Conservation (phyloP, 2,888 invertebrate species). For the Elysia crispata region DNA sequence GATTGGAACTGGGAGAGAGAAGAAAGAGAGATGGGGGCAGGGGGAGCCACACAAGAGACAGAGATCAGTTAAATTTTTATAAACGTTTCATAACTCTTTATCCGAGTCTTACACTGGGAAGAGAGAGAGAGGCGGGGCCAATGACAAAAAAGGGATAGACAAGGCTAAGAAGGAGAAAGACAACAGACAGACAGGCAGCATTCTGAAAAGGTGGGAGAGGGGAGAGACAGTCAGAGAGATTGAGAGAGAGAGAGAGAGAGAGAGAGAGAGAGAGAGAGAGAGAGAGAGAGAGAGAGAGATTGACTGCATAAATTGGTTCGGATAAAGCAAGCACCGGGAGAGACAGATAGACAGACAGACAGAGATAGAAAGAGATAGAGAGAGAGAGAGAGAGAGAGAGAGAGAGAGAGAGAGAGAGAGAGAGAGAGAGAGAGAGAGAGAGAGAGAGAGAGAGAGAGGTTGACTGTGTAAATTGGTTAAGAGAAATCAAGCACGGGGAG, state of each 20-base stretch:
- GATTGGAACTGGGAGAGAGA: too few relatives aligned
- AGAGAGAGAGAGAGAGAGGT: background rate
- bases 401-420: constrained; percentile 26
- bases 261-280: constrained; percentile 31
- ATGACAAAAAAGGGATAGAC: background rate
- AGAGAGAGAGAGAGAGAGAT: background rate
- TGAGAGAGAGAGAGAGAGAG: constrained; percentile 30
- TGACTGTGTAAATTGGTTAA: background rate
- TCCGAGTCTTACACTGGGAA: background rate
- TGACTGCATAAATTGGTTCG: background rate
- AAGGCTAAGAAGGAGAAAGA: background rate
- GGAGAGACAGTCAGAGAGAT: constrained; percentile 21
- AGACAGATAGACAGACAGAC: constrained; percentile 23
- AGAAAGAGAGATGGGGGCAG: too few relatives aligned
- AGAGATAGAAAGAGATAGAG: background rate
- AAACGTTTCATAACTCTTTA: too few relatives aligned
- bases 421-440: constrained; percentile 22
- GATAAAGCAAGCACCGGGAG: background rate
- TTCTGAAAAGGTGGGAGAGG: constrained; percentile 29
- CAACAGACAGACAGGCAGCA: constrained; percentile 2
- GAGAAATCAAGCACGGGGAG: too few relatives aligned
- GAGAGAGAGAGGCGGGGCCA: background rate
- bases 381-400: constrained; percentile 30
- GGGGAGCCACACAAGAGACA: too few relatives aligned
- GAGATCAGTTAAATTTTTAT: too few relatives aligned